Conservation (phyloP, 30 jellyfish, hydroid and myxozoan species). For the Turritopsis rubra region DNA sequence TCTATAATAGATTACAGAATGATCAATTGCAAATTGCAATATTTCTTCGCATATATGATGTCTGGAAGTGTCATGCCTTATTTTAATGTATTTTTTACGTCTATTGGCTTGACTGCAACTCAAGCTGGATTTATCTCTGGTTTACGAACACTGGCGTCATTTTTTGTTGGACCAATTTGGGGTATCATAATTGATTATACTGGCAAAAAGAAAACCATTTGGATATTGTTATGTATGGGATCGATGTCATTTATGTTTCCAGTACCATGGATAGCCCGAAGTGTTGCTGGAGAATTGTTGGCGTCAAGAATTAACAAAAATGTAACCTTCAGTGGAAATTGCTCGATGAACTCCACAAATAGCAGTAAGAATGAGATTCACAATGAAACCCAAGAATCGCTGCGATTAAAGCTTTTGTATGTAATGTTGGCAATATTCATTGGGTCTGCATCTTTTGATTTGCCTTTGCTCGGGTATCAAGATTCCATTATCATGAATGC, state of each 20-base stretch:
- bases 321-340: not conserved
- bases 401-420: not conserved
- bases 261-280: constrained; percentile 8
- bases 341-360: not conserved
- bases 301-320: not conserved
- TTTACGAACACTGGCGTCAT: constrained; percentile 11
- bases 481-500: not conserved
- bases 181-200: constrained; percentile 7
- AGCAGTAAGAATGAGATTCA: not conserved
- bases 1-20: not conserved
- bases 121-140: constrained; percentile 23
- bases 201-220: not conserved
- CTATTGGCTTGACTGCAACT: constrained; percentile 17
- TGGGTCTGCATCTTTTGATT: not conserved
- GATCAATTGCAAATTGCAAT: not conserved
- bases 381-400: not conserved
- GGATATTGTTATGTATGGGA: not conserved
- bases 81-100: constrained; percentile 16
- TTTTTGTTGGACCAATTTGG: constrained; percentile 22
- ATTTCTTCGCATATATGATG: not conserved
- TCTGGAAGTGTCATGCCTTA: constrained; percentile 14
- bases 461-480: not conserved
- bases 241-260: not conserved
- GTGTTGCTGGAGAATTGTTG: not conserved
- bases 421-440: not conserved